phyloP scores from a whole-genome alignment of 2,797 vertebrate species.

The Gymnothorax javanicus region DNA sequence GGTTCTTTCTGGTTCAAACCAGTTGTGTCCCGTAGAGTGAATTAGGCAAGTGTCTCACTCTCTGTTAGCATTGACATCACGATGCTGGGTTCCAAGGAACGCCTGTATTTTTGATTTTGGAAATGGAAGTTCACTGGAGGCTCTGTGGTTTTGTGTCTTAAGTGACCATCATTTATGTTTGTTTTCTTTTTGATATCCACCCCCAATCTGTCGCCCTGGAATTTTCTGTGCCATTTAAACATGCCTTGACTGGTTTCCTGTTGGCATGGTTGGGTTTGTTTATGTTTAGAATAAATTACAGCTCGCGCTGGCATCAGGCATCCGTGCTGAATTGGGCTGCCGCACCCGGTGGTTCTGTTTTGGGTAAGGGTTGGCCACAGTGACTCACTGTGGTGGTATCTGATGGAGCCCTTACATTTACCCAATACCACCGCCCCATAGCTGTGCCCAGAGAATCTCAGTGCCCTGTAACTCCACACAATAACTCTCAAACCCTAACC shows the following conservation, averaged over 20 bases:
- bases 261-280: slow-evolving; percentile 56
- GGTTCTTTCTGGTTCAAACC: neutral
- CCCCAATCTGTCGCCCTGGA: slow-evolving; percentile 31
- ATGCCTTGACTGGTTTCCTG: slow-evolving; percentile 49
- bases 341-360: slow-evolving; percentile 32
- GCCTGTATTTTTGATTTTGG: neutral
- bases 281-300: slow-evolving; percentile 60
- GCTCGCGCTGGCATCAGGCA: slow-evolving; percentile 45
- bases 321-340: slow-evolving; percentile 33
- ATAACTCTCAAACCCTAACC: no score
- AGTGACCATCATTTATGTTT: neutral
- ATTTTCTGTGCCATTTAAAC: slow-evolving; percentile 46
- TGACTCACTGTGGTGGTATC: slow-evolving; percentile 42
- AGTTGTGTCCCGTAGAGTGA: neutral
- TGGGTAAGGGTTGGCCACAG: slow-evolving; percentile 8
- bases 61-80: neutral
- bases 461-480: no score
- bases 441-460: neutral
- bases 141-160: neutral
- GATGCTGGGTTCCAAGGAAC: neutral
- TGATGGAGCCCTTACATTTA: slow-evolving; percentile 11
- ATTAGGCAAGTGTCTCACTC: neutral
- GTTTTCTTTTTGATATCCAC: slow-evolving; percentile 18
- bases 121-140: neutral
- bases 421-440: slow-evolving; percentile 10